Evolutionary conservation across 2,797 vertebrate species (phyloP).

Genomic region (Xyrichtys novacula): DNA sequence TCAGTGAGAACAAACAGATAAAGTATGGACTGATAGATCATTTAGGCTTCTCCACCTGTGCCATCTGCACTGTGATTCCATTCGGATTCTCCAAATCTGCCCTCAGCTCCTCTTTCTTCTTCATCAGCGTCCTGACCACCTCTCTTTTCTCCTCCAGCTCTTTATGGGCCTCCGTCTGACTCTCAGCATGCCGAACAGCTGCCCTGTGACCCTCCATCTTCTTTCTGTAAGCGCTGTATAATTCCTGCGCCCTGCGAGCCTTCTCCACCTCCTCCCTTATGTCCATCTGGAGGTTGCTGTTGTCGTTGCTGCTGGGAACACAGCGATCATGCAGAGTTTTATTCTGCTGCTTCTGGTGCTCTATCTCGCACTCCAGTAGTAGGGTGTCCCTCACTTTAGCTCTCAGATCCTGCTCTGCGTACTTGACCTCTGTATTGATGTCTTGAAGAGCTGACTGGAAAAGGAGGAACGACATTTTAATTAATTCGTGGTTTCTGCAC

Average conservation of each 20-base stretch:
- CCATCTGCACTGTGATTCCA: constrained; percentile 55
- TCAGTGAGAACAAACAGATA: background rate
- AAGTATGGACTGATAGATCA: background rate
- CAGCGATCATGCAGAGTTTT: constrained; percentile 41
- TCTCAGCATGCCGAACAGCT: constrained; percentile 39
- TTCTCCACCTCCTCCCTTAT: constrained; percentile 63
- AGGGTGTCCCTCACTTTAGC: constrained; percentile 48
- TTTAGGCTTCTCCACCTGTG: constrained; percentile 62
- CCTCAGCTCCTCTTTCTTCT: constrained; percentile 67
- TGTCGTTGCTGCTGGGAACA: constrained; percentile 49
- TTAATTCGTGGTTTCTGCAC: no score
- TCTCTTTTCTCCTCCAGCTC: constrained; percentile 68
- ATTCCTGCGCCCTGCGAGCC: background rate
- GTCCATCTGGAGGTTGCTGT: constrained; percentile 45
- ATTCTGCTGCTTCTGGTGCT: constrained; percentile 43
- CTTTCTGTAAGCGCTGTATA: constrained; percentile 59
- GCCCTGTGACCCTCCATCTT: constrained; percentile 75
- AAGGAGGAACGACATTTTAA: background rate
- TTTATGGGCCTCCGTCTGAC: constrained; percentile 55
- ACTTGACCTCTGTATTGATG: constrained; percentile 31
- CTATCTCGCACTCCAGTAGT: constrained; percentile 56
- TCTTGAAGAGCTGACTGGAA: constrained; percentile 67
- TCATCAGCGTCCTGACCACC: constrained; percentile 55
- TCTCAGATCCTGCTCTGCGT: constrained; percentile 54
- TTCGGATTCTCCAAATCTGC: constrained; percentile 72